A percentile compares a stretch with the other conserved stretches of the same genome.
Evolutionary conservation across 2,888 invertebrate species (phyloP).

Genomic region (Rhagium mordax): DNA sequence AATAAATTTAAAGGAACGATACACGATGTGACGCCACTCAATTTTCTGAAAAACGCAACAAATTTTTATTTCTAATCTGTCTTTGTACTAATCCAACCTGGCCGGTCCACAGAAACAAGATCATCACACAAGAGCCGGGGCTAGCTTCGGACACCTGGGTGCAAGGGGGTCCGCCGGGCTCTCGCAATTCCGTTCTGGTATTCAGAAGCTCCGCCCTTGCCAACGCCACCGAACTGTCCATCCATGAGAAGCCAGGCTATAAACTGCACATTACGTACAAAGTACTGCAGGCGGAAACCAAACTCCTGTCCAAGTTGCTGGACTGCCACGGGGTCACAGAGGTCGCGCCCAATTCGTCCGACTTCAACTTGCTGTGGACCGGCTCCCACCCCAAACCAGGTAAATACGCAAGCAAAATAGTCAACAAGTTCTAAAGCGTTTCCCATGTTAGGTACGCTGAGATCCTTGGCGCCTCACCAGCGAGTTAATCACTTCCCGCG

Average conservation of each 20-base stretch:
- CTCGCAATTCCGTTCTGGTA: conserved; percentile 77
- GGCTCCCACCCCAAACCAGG: conserved; percentile 94
- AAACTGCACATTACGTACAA: conserved; percentile 85
- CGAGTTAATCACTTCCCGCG: conserved; percentile 97
- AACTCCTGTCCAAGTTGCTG: conserved; percentile 81
- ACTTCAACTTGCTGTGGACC: conserved; percentile 93
- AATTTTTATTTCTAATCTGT: too few species aligned
- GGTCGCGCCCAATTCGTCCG: conserved; percentile 79
- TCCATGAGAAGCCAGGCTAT: conserved; percentile 76
- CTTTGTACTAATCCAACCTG: not conserved
- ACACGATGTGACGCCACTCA: too few species aligned
- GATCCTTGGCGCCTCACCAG: conserved; percentile 89
- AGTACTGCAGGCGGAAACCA: conserved; percentile 85
- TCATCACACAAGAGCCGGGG: conserved; percentile 56
- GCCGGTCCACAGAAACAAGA: conserved; percentile 43
- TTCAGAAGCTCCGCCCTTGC: conserved; percentile 80
- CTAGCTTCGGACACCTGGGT: conserved; percentile 63
- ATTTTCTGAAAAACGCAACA: too few species aligned
- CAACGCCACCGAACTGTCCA: conserved; percentile 60
- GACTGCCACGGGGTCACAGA: conserved; percentile 85
- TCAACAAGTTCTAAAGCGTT: not conserved
- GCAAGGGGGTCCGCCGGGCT: conserved; percentile 70
- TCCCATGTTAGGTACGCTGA: conserved; percentile 73
- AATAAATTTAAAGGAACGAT: too few species aligned
- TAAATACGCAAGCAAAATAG: conserved; percentile 40